Percentiles rank a stretch among this genome's conserved stretches.
Conservation (phyloP, 2,888 invertebrate genomes). For the Cistogaster globosa region DNA sequence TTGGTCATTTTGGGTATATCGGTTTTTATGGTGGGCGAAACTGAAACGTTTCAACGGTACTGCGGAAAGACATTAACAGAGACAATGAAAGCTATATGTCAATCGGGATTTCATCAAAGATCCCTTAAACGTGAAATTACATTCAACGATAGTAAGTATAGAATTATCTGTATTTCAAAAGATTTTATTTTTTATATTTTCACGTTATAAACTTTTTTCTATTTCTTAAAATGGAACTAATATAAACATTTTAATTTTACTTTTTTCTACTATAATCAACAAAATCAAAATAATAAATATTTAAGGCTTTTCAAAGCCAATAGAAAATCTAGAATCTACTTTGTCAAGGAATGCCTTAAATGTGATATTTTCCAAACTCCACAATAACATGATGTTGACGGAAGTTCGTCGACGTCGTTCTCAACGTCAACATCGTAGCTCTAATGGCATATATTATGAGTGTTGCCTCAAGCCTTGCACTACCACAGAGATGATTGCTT, state of each 20-base stretch:
- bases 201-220: neutral
- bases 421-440: constrained; percentile 59
- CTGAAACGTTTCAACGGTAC: too few relatives aligned
- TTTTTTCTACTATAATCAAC: constrained; percentile 15
- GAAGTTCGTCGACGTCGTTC: constrained; percentile 59
- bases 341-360: constrained; percentile 52
- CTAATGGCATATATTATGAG: constrained; percentile 74
- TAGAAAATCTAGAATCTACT: constrained; percentile 8
- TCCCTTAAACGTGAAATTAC: neutral
- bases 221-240: neutral
- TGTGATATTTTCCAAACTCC: constrained; percentile 74
- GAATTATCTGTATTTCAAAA: too few relatives aligned
- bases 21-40: neutral
- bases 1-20: neutral
- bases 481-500: constrained; percentile 74
- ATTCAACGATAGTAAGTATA: neutral
- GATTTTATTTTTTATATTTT: too few relatives aligned
- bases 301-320: constrained; percentile 27
- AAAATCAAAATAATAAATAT: constrained; percentile 19
- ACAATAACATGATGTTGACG: constrained; percentile 58
- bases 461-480: constrained; percentile 76
- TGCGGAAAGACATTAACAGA: neutral
- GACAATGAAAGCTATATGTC: neutral
- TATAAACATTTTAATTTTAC: neutral
- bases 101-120: neutral